phyloP scores from a whole-genome alignment of 2,888 invertebrate species.

The Ethmia dodecea region DNA sequence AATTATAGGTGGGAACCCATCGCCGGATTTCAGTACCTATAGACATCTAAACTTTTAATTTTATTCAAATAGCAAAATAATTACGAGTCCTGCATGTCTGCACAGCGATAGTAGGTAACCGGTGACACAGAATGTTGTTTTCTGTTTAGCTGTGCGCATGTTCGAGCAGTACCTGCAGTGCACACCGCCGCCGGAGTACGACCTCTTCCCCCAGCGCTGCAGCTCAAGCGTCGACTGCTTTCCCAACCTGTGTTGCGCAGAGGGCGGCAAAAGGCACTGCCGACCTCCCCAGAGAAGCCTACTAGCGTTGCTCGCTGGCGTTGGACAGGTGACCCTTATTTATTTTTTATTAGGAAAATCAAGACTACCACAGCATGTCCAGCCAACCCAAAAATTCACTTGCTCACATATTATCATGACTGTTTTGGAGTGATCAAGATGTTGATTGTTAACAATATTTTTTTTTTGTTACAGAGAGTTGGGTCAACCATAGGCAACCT shows the following conservation, averaged over 20 bases:
- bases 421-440: too few relatives aligned
- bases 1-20: too few relatives aligned
- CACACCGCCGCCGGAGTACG: constrained; percentile 82
- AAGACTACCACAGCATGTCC: too few relatives aligned
- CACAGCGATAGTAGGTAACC: too few relatives aligned
- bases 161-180: constrained; percentile 84
- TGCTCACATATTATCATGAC: too few relatives aligned
- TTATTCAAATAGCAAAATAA: too few relatives aligned
- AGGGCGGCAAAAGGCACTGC: constrained; percentile 83
- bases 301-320: constrained; percentile 80
- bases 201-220: constrained; percentile 84
- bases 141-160: constrained; percentile 59
- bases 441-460: too few relatives aligned
- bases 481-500: constrained; percentile 49
- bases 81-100: too few relatives aligned
- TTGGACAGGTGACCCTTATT: constrained; percentile 71
- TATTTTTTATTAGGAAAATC: too few relatives aligned
- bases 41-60: too few relatives aligned
- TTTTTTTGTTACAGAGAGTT: constrained; percentile 52
- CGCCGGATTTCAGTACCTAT: too few relatives aligned
- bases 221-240: constrained; percentile 85
- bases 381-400: too few relatives aligned
- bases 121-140: neutral
- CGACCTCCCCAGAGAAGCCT: constrained; percentile 85
- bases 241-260: constrained; percentile 88